Base-by-base conservation (phyloP, 2,888 invertebrate species). In the Trileptium ribeirensis region DNA sequence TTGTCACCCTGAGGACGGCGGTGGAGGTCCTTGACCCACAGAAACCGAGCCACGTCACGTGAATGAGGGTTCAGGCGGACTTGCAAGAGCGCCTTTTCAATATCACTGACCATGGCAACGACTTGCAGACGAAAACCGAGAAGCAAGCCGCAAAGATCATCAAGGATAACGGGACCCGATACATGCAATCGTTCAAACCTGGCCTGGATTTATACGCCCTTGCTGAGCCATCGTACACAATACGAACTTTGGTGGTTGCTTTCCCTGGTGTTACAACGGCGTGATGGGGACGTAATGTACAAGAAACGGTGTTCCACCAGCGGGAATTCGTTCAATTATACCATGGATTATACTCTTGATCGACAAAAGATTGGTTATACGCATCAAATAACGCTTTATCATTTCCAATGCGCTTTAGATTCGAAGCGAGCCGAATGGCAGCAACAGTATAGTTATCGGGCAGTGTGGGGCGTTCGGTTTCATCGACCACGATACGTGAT, bases 221-320 rank as follows among this genome's bases (percentile, higher is more conserved):
- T 0, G 78, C 80, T 0, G 82, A 83, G 1, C 81, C 86, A 81
- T 86, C 86, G 77, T 81, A 86, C 8, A 86, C 85, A 36, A 83
- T 79, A 2, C 85, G 40, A 15, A 86, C 64, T 77, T 86, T 86
- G 0, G 85, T 51, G 51, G 51, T 75, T 24, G 70, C 31, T 24
- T 84, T 83, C 3, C 64, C 24, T n/a, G 83, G 81, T 0, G 79
- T 78, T n/a, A 84, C 39, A 0, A 84, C 84, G 0, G 82, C 34
- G 31, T 84, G 84, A 70, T 84, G 83, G 0, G 84, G 84, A 83
- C 29, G 64, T 83, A 84, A 40, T 84, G 84, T 15, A 51, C 51
- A 15, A 15, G 51, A 24, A 15, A 24, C 8, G 8, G 8, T 24
- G 51, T 8, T 51, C 24, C 51, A 33, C 74, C 33, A 3, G 39